Percentiles rank a stretch among this genome's conserved stretches.
Evolutionary conservation across 2,888 invertebrate genomes (phyloP).

Genomic region (Lithophane socia): DNA sequence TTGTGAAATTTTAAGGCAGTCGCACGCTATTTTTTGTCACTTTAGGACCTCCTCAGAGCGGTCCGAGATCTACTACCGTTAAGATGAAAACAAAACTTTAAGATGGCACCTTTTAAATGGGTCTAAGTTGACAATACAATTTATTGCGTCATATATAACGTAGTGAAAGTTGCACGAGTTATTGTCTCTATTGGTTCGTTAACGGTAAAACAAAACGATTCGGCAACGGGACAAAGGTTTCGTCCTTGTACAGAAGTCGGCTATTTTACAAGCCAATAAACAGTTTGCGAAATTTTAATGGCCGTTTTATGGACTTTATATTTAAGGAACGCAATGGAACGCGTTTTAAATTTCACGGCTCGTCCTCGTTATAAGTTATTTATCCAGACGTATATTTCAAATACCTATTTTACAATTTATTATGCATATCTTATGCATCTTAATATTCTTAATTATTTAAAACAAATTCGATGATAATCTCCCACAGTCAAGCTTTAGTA

Average conservation of each 20-base stretch:
- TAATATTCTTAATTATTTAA: conserved; percentile 30
- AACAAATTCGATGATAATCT: conserved; percentile 1
- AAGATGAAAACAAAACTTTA: conserved; percentile 83
- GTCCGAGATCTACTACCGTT: conserved; percentile 83
- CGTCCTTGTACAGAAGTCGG: conserved; percentile 83
- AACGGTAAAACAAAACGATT: conserved; percentile 84
- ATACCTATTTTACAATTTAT: not conserved
- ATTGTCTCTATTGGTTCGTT: conserved; percentile 79
- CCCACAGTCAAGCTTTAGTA: not conserved
- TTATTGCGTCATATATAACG: conserved; percentile 88
- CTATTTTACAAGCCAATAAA: conserved; percentile 81
- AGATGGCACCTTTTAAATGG: conserved; percentile 75
- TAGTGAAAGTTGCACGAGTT: conserved; percentile 86
- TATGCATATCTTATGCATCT: conserved; percentile 5
- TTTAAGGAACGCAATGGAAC: conserved; percentile 66
- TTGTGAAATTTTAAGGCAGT: conserved; percentile 79
- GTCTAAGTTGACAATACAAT: conserved; percentile 78
- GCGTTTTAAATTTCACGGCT: conserved; percentile 47
- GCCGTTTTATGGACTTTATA: conserved; percentile 70
- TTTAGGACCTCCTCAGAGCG: conserved; percentile 79
- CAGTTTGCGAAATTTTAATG: conserved; percentile 83
- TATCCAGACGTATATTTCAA: conserved; percentile 27
- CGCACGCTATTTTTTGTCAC: conserved; percentile 82
- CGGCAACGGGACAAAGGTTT: conserved; percentile 75
- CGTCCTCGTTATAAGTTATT: conserved; percentile 19